Evolutionary conservation across 2,113 vertebrate genomes (phyloP).

Genomic region (Dromas ardeola): DNA sequence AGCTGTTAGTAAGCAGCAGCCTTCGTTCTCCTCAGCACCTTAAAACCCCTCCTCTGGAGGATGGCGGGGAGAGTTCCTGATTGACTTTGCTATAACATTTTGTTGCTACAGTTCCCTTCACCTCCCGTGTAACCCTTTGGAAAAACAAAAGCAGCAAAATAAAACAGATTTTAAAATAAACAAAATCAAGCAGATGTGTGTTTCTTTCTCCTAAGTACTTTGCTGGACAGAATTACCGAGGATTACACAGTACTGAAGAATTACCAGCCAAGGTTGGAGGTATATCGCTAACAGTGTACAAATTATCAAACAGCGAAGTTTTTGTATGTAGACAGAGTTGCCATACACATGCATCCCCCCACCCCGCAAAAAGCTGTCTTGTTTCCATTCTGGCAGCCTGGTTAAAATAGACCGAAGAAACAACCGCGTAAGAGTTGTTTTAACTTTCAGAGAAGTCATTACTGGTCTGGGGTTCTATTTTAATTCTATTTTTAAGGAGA

Average conservation of each 20-base stretch:
- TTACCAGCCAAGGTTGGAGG: background rate
- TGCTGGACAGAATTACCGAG: background rate
- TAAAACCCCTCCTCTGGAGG: background rate
- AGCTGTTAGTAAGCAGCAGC: constrained; percentile 34
- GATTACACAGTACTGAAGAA: background rate
- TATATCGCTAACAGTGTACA: fast-evolving
- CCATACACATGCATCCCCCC: background rate
- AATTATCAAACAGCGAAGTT: background rate
- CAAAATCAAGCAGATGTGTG: background rate
- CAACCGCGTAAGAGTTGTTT: background rate
- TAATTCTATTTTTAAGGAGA: background rate
- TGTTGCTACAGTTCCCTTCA: background rate
- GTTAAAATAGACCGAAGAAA: background rate
- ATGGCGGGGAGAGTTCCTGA: fast-evolving
- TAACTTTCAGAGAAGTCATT: constrained; percentile 41
- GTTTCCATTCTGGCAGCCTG: constrained; percentile 12
- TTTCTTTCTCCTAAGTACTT: background rate
- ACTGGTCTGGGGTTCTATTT: background rate
- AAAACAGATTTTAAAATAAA: background rate
- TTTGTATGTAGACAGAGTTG: background rate
- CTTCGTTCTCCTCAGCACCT: background rate
- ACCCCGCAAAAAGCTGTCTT: background rate
- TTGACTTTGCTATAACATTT: background rate
- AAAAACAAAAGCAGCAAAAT: background rate
- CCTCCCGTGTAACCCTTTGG: background rate